Evolutionary conservation across 2,797 vertebrate species (phyloP), one percentile per base, ranked within the genome.

Genomic region (Sebastes aleutianus): DNA sequence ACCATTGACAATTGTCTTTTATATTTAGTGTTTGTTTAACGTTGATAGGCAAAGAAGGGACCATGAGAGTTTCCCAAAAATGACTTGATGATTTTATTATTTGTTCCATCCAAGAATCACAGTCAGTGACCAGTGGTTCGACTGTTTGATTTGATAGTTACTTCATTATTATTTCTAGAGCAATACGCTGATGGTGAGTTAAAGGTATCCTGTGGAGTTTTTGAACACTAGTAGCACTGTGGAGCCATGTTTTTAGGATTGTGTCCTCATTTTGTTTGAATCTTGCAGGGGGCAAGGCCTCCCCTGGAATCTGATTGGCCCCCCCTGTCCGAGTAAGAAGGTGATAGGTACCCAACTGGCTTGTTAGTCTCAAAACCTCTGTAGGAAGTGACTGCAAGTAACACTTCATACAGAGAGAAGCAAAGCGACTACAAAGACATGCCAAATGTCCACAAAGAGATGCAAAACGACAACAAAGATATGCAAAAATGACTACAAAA

Each of bases 11-110:
- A 59, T 80, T 50, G 53, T 83, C 65, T 86, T 78, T 86, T 84
- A 68, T 79, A 64, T 88, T 72, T 72, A 64, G 70, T 85, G 77
- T 89, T 80, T 77, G 65, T 88, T 79, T 80, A 36, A 84, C 72
- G 73, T 71, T 74, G 65, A 85, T 66, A 69, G 85, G 78, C 20
- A 8, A 91, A 90, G 78, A 93, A 85, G 85, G 91, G 85, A 91
- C 83, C 53, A 9, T 26, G 24, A 61, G 36, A 82, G 32, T 70
- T 84, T 69, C 57, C 58, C 62, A 12, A 62, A 47, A 78, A 71
- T 27, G 3, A 62, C 26, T n/a, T 47, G 16, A 47, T 47, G 4
- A 50, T 76, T 79, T 68, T 78, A 74, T 72, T 83, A 68, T 86
- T 78, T 81, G 20, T 78, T 91, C 43, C 62, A 72, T 83, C 73